These are phyloP conservation scores for Ursus arctos DNA, from an alignment of 2,113 vertebrate genomes.

Conservation along the genomic window DNA sequence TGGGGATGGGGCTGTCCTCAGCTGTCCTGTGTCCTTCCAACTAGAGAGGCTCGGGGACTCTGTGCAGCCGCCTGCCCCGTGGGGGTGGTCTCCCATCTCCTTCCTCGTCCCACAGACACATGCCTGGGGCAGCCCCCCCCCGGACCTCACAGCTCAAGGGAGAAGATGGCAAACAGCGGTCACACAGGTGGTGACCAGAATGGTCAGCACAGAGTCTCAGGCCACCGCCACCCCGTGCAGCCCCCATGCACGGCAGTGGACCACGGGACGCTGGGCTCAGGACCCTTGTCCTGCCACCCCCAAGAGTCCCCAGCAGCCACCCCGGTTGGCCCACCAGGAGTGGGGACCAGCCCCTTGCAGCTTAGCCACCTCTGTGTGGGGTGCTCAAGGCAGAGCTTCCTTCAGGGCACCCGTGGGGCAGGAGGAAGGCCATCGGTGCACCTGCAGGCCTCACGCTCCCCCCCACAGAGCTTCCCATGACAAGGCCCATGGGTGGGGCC, in stretches of 20 bases:
- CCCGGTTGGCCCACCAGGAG: neutral
- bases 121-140: neutral
- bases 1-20: fast-evolving
- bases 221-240: fast-evolving
- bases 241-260: neutral
- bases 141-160: neutral
- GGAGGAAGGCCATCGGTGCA: neutral
- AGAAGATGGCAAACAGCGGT: no score
- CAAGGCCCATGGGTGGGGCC: fast-evolving
- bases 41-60: neutral
- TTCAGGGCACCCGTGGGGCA: neutral
- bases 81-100: no score
- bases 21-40: no score
- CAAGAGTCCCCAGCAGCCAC: fast-evolving
- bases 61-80: fast-evolving
- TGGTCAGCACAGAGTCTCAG: neutral
- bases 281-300: no score
- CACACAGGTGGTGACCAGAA: neutral
- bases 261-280: fast-evolving
- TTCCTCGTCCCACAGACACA: neutral
- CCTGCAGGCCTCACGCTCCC: fast-evolving
- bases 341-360: neutral
- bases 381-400: neutral
- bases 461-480: neutral
- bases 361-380: no score